Base-by-base conservation (phyloP, 2,113 vertebrate genomes). In the Eretmochelys imbricata region DNA sequence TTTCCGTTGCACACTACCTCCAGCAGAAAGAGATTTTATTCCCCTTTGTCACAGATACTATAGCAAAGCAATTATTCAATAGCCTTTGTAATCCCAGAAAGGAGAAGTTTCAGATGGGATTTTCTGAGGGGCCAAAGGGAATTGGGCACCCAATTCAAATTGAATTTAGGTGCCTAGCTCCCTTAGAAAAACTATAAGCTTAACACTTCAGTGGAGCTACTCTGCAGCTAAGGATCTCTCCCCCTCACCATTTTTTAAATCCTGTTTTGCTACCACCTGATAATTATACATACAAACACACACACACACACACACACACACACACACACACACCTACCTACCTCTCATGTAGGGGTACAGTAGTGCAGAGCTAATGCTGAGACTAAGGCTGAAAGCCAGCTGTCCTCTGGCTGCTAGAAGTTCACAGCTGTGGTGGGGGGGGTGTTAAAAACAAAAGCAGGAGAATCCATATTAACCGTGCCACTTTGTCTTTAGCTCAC, bases 251-350 rank as follows among this genome's bases (percentile, higher is more conserved):
- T n/a, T 83, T 87, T 94, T 91, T 10, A 1, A 29, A 84, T 72
- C 72, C 38, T 76, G 38, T 46, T 46, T 76, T 76, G 0, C 1
- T 57, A 17, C 3, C 0, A 3, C 42, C 12, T 89, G 11, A 46
- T 69, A 84, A 90, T 83, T 49, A 80, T 85, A 83, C 1, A 27
- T 50, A 27, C 83, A 91, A 84, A 57, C 0, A 0, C 9, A 75
- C 14, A 62, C 10, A 29, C 57, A 59, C 11, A 59, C 27, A 59
- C 57, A 59, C 27, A 13, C 27, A 13, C 25, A 22, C 17, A 54
- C 6, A 22, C 55, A 25, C 22, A 10, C 14, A 53, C 51, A 53
- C n/a, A n/a, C n/a, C n/a, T n/a, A 13, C 51, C 8, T 27, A 19
- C 22, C 62, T 0, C n/a, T 0, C 3, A 8, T 25, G 10, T 75